Evolutionary conservation across 1,140 invertebrate genomes (phyloP).

Genomic region (Scaptodrosophila lebanonensis): DNA sequence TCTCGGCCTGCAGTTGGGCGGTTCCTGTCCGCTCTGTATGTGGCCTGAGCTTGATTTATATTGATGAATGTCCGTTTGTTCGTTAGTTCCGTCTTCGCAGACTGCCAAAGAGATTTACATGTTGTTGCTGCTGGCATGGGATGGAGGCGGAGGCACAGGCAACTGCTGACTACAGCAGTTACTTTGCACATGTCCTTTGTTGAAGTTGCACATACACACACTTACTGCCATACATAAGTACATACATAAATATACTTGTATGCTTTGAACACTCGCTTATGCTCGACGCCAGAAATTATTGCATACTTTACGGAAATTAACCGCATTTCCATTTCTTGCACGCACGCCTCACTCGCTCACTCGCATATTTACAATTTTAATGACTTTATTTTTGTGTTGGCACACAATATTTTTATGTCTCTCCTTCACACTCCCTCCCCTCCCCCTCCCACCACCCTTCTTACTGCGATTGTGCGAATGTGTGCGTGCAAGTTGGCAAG

Average conservation of each 20-base stretch:
- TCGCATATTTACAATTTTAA: constrained; percentile 63
- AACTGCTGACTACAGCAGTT: constrained; percentile 37
- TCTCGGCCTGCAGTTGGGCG: constrained; percentile 1
- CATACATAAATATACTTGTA: constrained; percentile 7
- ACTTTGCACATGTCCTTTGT: constrained; percentile 54
- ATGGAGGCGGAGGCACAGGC: background rate
- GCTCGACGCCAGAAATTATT: constrained; percentile 71
- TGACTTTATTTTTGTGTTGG: constrained; percentile 63
- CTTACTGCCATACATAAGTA: background rate
- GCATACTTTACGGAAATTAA: constrained; percentile 76
- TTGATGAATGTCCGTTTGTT: constrained; percentile 76
- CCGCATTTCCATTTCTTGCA: constrained; percentile 75
- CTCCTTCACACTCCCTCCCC: no score
- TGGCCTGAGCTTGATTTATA: constrained; percentile 73
- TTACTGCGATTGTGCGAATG: constrained; percentile 17
- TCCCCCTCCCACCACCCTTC: no score
- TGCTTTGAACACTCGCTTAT: constrained; percentile 41
- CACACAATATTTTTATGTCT: constrained; percentile 51
- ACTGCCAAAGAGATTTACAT: constrained; percentile 69
- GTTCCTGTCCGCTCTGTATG: constrained; percentile 40
- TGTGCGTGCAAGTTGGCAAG: constrained; percentile 15
- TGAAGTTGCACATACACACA: constrained; percentile 19
- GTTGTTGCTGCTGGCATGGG: constrained; percentile 5
- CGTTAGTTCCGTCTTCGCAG: constrained; percentile 72
- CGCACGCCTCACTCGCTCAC: constrained; percentile 38